Conservation (phyloP, 2,113 vertebrate species). For the Menidia beryllina region DNA sequence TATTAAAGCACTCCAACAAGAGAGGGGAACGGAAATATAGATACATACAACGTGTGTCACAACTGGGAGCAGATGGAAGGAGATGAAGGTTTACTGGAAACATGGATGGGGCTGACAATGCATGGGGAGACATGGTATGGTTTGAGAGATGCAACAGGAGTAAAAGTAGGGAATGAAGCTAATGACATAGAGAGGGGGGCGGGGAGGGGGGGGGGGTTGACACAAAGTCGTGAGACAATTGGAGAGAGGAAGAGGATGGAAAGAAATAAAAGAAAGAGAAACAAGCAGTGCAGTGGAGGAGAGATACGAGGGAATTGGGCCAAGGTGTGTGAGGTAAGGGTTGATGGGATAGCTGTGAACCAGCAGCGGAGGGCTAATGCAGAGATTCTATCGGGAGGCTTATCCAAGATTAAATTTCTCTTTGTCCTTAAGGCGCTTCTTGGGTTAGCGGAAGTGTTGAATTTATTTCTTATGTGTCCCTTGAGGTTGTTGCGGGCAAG, state of each 20-base stretch:
- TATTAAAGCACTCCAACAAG: slow-evolving; percentile 68
- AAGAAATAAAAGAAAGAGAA: slow-evolving; percentile 16
- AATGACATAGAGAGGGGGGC: slow-evolving; percentile 4
- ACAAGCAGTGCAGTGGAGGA: slow-evolving; percentile 33
- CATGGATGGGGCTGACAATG: slow-evolving; percentile 9
- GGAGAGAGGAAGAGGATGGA: neutral
- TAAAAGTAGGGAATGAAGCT: slow-evolving; percentile 14
- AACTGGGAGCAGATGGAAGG: slow-evolving; percentile 38
- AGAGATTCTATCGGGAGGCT: slow-evolving; percentile 76
- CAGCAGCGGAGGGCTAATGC: slow-evolving; percentile 73
- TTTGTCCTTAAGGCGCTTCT: slow-evolving; percentile 79
- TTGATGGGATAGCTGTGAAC: slow-evolving; percentile 75
- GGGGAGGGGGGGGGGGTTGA: neutral
- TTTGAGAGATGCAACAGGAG: slow-evolving; percentile 6
- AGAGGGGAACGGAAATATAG: slow-evolving; percentile 62
- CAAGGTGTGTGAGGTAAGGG: slow-evolving; percentile 71
- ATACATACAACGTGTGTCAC: slow-evolving; percentile 58
- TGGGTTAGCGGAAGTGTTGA: slow-evolving; percentile 74
- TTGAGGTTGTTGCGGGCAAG: slow-evolving; percentile 56
- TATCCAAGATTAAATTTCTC: slow-evolving; percentile 82
- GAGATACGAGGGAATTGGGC: slow-evolving; percentile 56
- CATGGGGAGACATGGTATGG: slow-evolving; percentile 16
- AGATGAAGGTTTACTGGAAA: slow-evolving; percentile 25
- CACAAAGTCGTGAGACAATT: slow-evolving; percentile 7
- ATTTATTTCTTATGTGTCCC: slow-evolving; percentile 76